Conservation (phyloP, 2,113 vertebrate species). For the Lagopus leucura region DNA sequence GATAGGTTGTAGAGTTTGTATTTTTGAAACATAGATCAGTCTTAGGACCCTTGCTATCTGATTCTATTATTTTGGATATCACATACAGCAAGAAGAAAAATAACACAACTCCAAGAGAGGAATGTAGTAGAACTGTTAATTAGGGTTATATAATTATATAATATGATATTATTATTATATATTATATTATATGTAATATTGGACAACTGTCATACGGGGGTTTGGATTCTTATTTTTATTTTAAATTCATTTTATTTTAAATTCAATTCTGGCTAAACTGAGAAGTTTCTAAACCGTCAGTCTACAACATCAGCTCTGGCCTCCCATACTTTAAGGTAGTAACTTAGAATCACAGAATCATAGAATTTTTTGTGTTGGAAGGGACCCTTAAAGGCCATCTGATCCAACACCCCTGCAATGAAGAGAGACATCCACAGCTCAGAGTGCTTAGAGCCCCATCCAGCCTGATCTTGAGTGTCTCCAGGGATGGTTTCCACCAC, state of each 20-base stretch:
- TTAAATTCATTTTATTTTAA: not conserved
- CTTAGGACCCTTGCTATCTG: not conserved
- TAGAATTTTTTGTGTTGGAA: no score
- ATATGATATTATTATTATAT: no score
- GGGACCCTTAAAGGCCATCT: no score
- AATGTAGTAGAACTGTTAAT: not conserved
- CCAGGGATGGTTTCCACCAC: no score
- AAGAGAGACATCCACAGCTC: no score
- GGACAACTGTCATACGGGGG: not conserved
- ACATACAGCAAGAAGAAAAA: not conserved
- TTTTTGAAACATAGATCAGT: not conserved
- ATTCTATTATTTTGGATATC: not conserved
- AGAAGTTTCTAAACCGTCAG: not conserved
- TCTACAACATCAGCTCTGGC: constrained; percentile 16
- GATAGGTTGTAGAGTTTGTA: not conserved
- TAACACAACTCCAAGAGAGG: not conserved
- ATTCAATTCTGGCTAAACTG: constrained; percentile 27
- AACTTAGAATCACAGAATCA: not conserved
- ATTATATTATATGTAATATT: no score
- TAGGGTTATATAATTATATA: not conserved
- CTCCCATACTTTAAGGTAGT: not conserved
- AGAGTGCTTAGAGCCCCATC: no score
- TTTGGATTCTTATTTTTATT: not conserved
- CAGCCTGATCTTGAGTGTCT: no score
- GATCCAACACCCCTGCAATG: no score